A percentile compares a stretch with the other conserved stretches of the same genome.
Conservation (phyloP, 2,113 vertebrate genomes). For the Pedionomus torquatus region DNA sequence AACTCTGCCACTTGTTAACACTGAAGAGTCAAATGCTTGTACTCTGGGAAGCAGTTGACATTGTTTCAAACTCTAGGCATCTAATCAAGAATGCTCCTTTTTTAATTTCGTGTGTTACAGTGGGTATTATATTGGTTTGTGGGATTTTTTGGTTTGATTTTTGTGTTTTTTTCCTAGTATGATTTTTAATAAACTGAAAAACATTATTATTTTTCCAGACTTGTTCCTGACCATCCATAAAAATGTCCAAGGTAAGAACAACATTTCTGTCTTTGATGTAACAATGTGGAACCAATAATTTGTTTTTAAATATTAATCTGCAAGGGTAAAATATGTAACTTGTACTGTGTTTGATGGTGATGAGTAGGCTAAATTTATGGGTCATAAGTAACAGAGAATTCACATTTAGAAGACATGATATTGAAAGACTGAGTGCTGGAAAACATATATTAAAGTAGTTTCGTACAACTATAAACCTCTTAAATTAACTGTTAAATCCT, state of each 20-base stretch:
- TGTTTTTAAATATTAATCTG: background rate
- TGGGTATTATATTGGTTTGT: background rate
- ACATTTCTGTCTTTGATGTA: background rate
- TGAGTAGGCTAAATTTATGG: background rate
- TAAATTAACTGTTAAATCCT: background rate
- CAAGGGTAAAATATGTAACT: background rate
- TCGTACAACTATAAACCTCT: background rate
- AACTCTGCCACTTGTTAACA: background rate
- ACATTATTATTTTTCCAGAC: constrained; percentile 34
- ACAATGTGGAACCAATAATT: background rate
- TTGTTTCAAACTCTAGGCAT: background rate
- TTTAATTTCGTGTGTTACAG: background rate
- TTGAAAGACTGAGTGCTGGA: background rate
- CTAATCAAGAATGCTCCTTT: background rate
- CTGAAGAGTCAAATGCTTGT: background rate
- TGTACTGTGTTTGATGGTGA: background rate
- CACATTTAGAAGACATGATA: background rate
- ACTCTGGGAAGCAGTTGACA: background rate
- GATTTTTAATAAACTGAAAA: background rate
- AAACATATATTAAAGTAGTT: background rate
- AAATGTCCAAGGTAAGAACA: constrained; percentile 80
- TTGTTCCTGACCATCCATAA: constrained; percentile 10
- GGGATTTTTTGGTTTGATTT: background rate
- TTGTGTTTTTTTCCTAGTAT: fast-evolving
- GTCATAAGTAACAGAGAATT: background rate